Conservation (phyloP, 2,797 vertebrate genomes). For the Buceros bicornis region DNA sequence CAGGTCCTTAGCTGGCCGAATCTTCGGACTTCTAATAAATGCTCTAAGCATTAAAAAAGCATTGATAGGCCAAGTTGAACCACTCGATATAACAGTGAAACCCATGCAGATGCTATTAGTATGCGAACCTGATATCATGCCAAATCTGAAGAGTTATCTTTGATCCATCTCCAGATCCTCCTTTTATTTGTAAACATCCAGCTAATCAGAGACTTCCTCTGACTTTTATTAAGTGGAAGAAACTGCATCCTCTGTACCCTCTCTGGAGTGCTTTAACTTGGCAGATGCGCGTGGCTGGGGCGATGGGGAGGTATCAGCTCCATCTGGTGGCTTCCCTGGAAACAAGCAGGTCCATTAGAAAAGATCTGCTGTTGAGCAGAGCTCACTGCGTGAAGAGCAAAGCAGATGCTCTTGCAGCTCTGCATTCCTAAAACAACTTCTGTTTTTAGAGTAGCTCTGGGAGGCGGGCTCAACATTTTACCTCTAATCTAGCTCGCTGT, state of each 20-base stretch:
- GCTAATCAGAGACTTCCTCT: conserved; percentile 47
- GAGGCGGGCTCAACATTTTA: background rate
- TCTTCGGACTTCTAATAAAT: conserved; percentile 10
- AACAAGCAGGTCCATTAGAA: background rate
- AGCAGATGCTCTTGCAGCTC: conserved; percentile 9
- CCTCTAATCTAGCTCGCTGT: background rate
- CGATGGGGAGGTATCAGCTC: background rate
- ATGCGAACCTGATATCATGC: background rate
- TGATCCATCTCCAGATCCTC: conserved; percentile 40
- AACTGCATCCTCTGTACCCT: background rate
- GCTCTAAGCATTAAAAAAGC: background rate
- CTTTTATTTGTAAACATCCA: conserved; percentile 59
- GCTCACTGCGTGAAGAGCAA: background rate
- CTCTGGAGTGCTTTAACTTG: background rate
- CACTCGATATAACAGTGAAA: background rate
- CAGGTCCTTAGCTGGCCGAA: background rate
- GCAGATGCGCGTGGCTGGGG: background rate
- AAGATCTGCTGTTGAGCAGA: background rate
- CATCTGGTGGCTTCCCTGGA: conserved; percentile 50
- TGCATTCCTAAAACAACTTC: background rate
- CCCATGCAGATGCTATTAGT: background rate
- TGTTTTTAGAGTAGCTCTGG: background rate
- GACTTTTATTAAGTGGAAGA: conserved; percentile 42
- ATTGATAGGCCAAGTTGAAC: background rate
- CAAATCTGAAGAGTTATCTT: conserved; percentile 13